Base-by-base conservation (phyloP, 2,113 vertebrate species). In the Toxostoma redivivum region DNA sequence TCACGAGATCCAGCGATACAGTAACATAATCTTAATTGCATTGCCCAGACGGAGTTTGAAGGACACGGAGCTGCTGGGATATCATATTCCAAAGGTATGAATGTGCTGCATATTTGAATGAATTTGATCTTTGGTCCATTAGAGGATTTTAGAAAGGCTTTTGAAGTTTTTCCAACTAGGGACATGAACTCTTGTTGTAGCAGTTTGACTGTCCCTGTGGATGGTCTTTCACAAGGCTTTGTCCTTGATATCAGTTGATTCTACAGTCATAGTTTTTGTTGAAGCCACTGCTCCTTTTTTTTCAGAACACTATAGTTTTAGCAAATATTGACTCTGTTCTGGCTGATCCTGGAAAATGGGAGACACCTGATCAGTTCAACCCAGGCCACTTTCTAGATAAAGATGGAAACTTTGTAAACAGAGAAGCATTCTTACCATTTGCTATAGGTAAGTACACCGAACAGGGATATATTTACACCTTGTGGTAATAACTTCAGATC, bases 391-490 rank as follows among this genome's bases (percentile, higher is more conserved):
- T 98, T 70, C 92, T 97, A 82, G 96, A 98, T 82, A 45, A 96
- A 71, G 87, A 94, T 12, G 97, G 97, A 76, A 97, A 95, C 56
- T 97, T 97, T 28, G 35, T 93, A 23, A 79, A 85, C 76, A 96
- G 71, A 33, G 97, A 97, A n/a, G 97, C 95, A 5, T 98, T 97
- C 73, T 69, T 97, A 69, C 94, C 93, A 0, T 97, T 98, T 91
- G 89, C 91, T n/a, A 37, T 72, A 85, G 97, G 97, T 97, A 83
- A 20, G 23, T 40, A 42, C 42, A 48, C 27, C n/a, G 31, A 64
- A 40, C 8, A 33, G 53, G 45, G 60, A 20, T 65, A 81, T 60
- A 53, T 37, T 72, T 81, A 54, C 18, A 76, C 37, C 54, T 24
- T 20, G 45, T 35, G 21, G 11, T 23, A 50, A 45, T 16, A 60